A percentile compares a stretch with the other conserved stretches of the same genome.
phyloP scores from a whole-genome alignment of 2,113 vertebrate species.

The Lota lota region DNA sequence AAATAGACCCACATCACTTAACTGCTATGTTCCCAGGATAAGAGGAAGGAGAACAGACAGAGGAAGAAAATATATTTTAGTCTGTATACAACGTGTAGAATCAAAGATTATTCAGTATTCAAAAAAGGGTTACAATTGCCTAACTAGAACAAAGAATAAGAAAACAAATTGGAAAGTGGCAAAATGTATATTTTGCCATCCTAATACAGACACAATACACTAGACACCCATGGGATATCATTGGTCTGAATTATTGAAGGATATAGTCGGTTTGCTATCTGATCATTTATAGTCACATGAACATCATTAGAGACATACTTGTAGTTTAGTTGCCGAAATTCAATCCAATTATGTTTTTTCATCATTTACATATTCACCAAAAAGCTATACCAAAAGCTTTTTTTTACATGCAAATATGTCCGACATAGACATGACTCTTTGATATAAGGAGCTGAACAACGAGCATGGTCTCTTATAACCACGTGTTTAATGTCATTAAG shows the following conservation, averaged over 20 bases:
- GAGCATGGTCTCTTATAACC: neutral
- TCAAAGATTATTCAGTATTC: neutral
- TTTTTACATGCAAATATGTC: neutral
- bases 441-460: neutral
- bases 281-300: neutral
- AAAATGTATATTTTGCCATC: neutral
- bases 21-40: slow-evolving; percentile 8
- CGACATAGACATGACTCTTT: neutral
- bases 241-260: neutral
- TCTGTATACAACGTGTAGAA: neutral
- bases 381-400: neutral
- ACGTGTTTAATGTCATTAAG: neutral
- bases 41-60: slow-evolving; percentile 31
- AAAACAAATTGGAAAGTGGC: neutral
- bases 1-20: slow-evolving; percentile 52
- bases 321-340: neutral
- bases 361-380: too few species aligned
- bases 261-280: neutral
- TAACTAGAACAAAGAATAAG: too few species aligned
- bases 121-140: neutral
- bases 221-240: neutral
- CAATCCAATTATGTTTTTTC: neutral
- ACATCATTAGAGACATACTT: neutral
- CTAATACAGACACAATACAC: neutral
- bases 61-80: slow-evolving; percentile 32